Evolutionary conservation across 2,888 invertebrate genomes (phyloP), one percentile per base, ranked within the genome.

Genomic region (Ceriagrion tenellum): DNA sequence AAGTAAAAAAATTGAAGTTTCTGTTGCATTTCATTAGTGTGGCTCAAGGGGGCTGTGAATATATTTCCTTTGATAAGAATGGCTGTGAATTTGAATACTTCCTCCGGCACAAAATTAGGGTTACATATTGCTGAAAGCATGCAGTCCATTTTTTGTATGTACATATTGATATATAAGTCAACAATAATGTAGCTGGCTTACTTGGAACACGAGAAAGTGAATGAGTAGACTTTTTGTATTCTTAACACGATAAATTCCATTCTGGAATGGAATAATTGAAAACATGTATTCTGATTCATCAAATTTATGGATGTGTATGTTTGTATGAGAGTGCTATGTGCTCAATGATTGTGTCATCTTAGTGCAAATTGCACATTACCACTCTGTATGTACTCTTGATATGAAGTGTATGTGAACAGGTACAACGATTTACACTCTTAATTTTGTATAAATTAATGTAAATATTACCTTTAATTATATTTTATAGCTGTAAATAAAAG

Each of bases 401-500:
- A 35, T 81, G 81, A 81, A 81, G 35, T 81, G 81, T 81, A 35
- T 26, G 35, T 35, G 35, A 81, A 81, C 81, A 18, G 30, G 81
- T 81, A 81, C 81, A 81, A 81, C 81, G 81, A 81, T 81, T 81
- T 81, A 35, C 81, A 81, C 35, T 81, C 30, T 81, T 81, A 81
- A 81, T 81, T 81, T 81, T 81, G 35, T 81, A 81, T 81, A 69
- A 69, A 81, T 30, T 35, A 35, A 81, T 81, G 81, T 81, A 81
- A 30, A 81, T 81, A 81, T 81, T 81, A 35, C 35, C 81, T 81
- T 81, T 81, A 81, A 30, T 81, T 81, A 81, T 81, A 81, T 81
- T 81, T 81, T 81, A 81, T 81, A 81, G 81, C 81, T 81, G 81
- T 81, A 81, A 81, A 81, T 81, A 81, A 81, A 81, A 16, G 81